Evolutionary conservation across 2,113 vertebrate genomes (phyloP).

Genomic region (Gymnogyps californianus): DNA sequence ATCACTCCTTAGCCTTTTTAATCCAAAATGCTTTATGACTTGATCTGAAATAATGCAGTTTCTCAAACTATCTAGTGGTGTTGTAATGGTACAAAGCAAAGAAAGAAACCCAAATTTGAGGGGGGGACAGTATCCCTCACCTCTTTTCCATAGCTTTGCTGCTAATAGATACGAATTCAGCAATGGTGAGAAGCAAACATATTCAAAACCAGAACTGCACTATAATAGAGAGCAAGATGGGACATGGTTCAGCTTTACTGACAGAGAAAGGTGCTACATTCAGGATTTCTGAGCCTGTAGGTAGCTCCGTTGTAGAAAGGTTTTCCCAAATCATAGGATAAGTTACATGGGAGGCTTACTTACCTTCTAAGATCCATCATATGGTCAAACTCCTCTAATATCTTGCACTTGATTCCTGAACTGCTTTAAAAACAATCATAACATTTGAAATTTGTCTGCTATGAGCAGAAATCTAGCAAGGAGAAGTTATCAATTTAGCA

Average conservation of each 20-base stretch:
- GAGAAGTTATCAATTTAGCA: neutral
- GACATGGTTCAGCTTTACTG: neutral
- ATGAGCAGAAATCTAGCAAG: neutral
- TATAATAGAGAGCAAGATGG: neutral
- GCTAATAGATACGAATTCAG: neutral
- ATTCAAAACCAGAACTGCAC: neutral
- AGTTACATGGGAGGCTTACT: neutral
- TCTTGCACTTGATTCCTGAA: neutral
- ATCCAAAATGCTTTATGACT: neutral
- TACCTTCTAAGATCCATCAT: neutral
- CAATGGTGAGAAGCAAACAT: accelerated
- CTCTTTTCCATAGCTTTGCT: neutral
- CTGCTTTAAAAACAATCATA: neutral
- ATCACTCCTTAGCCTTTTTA: neutral
- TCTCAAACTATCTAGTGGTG: neutral
- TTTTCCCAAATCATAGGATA: neutral
- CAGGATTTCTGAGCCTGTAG: neutral
- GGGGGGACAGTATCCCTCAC: neutral
- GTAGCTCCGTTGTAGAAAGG: neutral
- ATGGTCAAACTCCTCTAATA: neutral
- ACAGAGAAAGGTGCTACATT: neutral
- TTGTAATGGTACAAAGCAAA: neutral
- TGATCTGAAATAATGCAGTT: neutral
- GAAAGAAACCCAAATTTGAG: neutral
- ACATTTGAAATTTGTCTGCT: neutral